phyloP scores from a whole-genome alignment of 2,797 vertebrate genomes.

The Paguma larvata region DNA sequence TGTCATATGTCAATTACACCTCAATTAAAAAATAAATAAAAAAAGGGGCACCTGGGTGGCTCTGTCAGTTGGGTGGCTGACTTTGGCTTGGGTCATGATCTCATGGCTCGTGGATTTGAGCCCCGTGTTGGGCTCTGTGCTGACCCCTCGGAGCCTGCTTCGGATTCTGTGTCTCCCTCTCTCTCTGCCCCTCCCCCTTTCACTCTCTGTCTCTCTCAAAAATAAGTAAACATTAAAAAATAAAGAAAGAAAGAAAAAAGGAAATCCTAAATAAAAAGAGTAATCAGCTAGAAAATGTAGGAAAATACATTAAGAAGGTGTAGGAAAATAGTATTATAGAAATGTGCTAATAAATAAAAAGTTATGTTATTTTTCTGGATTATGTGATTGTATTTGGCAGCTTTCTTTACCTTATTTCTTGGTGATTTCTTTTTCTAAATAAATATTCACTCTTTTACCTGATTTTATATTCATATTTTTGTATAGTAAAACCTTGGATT shows the following conservation, averaged over 20 bases:
- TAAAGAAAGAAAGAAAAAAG: not conserved
- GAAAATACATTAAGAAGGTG: not conserved
- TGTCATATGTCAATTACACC: not conserved
- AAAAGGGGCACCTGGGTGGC: too few species aligned
- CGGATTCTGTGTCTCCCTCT: too few species aligned
- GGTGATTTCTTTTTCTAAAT: not conserved
- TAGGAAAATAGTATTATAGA: not conserved
- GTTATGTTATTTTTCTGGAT: not conserved
- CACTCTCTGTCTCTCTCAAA: not conserved
- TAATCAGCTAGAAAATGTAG: not conserved
- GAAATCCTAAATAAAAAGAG: not conserved
- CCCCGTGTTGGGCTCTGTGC: too few species aligned
- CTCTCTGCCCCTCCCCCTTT: too few species aligned
- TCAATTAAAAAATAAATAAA: not conserved
- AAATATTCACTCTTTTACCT: not conserved
- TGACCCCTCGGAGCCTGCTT: too few species aligned
- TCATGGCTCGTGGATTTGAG: too few species aligned
- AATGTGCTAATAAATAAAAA: not conserved
- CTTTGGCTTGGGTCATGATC: too few species aligned
- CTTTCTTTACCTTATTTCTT: not conserved
- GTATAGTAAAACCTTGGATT: too few species aligned
- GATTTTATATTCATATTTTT: not conserved
- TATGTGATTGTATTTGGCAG: not conserved
- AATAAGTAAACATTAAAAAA: not conserved
- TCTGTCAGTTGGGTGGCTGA: too few species aligned